Evolutionary conservation across 1,140 invertebrate genomes (phyloP).

Genomic region (Platyscapa corneri): DNA sequence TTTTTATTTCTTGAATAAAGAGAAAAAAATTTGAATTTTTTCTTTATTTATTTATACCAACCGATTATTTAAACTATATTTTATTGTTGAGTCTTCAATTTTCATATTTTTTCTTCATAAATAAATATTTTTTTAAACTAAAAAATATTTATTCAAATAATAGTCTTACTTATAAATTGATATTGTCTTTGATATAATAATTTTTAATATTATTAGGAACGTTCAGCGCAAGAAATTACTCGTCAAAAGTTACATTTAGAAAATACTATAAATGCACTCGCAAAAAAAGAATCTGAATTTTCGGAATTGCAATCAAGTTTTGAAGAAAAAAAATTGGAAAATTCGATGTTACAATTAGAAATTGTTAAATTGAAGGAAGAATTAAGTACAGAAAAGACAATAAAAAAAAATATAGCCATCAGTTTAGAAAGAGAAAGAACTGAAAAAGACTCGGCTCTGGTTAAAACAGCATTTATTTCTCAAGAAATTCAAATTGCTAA

Average conservation of each 20-base stretch:
- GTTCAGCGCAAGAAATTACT: constrained; percentile 71
- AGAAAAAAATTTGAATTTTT: constrained; percentile 54
- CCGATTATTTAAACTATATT: constrained; percentile 24
- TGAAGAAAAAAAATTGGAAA: constrained; percentile 64
- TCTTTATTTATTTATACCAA: constrained; percentile 28
- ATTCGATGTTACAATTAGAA: constrained; percentile 65
- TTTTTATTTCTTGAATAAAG: constrained; percentile 70
- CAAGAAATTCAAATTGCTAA: constrained; percentile 85
- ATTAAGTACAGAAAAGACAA: constrained; percentile 63
- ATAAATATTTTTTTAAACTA: no score
- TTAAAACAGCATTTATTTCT: constrained; percentile 89
- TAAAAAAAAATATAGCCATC: constrained; percentile 61
- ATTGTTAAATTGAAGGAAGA: constrained; percentile 61
- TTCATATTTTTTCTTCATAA: no score
- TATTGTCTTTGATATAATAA: neutral
- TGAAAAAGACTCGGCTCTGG: constrained; percentile 84
- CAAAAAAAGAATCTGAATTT: constrained; percentile 60
- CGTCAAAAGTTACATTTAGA: constrained; percentile 70
- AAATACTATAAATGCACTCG: constrained; percentile 59
- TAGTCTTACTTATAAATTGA: no score
- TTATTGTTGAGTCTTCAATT: no score
- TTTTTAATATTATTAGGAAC: constrained; percentile 60
- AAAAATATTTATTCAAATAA: no score
- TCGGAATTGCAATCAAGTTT: constrained; percentile 61
- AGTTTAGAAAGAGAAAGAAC: constrained; percentile 76